Percentiles rank a stretch among this genome's conserved stretches.
Conservation (phyloP, 2,797 vertebrate species). For the Paedocypris micromegethes region DNA sequence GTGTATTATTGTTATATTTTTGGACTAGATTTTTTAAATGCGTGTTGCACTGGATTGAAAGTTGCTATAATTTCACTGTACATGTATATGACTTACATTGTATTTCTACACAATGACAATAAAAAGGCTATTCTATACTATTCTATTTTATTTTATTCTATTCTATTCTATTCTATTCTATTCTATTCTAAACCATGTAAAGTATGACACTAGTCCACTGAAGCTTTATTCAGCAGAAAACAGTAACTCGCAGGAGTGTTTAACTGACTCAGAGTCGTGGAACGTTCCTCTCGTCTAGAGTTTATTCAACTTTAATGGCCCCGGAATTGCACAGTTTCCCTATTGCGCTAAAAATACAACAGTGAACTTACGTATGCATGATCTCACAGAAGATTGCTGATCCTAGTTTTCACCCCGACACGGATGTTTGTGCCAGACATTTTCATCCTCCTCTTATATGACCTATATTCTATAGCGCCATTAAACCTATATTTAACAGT, state of each 20-base stretch:
- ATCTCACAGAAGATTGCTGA: slow-evolving; percentile 14
- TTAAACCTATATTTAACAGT: too few species aligned
- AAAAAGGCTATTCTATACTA: too few species aligned
- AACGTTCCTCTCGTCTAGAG: slow-evolving; percentile 21
- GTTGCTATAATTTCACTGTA: too few species aligned
- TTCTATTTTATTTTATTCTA: too few species aligned
- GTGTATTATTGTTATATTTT: neutral
- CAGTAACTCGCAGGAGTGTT: slow-evolving; percentile 2
- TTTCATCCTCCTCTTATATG: neutral
- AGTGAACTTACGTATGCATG: slow-evolving; percentile 34
- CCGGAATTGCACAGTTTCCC: slow-evolving; percentile 41
- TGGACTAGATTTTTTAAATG: neutral
- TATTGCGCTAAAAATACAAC: slow-evolving; percentile 50
- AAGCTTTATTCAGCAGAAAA: slow-evolving; percentile 13
- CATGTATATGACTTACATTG: too few species aligned
- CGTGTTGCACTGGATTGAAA: too few species aligned
- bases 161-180: too few species aligned
- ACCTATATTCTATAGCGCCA: too few species aligned
- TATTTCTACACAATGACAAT: too few species aligned
- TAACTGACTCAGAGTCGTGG: slow-evolving; percentile 21
- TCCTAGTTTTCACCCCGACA: neutral
- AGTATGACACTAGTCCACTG: too few species aligned
- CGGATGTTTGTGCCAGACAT: neutral
- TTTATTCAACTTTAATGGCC: slow-evolving; percentile 50
- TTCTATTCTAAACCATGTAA: too few species aligned